Percentiles rank a stretch among this genome's conserved stretches.
These are phyloP conservation scores for Nephrotoma appendiculata DNA, from an alignment of 2,888 invertebrate species.

Conservation along the genomic window DNA sequence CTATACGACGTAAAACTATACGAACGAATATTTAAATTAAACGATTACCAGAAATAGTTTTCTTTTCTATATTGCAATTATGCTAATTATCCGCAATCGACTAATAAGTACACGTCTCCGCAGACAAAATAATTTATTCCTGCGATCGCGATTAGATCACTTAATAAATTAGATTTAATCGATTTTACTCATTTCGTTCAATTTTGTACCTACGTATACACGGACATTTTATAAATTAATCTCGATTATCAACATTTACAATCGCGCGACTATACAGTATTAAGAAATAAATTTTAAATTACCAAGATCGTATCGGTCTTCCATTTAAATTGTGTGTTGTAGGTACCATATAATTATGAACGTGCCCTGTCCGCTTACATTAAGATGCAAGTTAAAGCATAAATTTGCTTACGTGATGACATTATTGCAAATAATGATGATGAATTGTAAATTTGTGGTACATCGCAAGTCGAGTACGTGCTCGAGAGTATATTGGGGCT, in stretches of 20 bases:
- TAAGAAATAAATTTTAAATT: neutral
- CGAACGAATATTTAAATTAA: too few species aligned
- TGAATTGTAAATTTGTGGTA: neutral
- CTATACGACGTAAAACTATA: too few species aligned
- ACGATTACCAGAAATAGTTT: neutral
- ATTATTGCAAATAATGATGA: neutral
- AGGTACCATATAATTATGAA: neutral
- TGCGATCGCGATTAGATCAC: neutral
- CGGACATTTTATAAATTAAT: neutral
- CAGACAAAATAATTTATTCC: neutral
- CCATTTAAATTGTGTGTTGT: too few species aligned
- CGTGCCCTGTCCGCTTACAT: neutral
- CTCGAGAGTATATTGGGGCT: too few species aligned
- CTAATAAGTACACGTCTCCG: neutral
- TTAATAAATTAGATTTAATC: neutral
- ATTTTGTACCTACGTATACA: neutral
- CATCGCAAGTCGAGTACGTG: too few species aligned
- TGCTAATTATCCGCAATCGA: neutral
- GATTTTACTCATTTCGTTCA: neutral
- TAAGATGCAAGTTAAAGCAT: neutral
- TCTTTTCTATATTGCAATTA: neutral
- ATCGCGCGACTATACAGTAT: neutral
- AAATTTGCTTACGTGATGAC: neutral
- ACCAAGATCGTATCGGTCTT: neutral
- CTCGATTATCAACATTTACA: neutral